Base-by-base conservation (phyloP, 2,113 vertebrate genomes). In the Pogonocichla stellata region DNA sequence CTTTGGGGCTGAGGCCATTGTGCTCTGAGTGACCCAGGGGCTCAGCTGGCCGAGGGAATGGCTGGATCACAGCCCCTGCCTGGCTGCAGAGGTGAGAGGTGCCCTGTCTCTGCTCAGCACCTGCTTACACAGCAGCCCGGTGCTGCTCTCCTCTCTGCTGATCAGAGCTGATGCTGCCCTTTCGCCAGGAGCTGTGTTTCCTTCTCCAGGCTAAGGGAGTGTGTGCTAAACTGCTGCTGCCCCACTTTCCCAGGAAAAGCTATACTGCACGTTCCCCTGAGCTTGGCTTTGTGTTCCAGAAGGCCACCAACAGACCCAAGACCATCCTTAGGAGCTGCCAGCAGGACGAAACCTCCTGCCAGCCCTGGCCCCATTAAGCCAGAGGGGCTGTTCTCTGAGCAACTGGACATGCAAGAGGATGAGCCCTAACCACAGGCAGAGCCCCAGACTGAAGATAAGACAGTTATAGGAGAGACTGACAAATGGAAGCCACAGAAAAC, bases 151-250 rank as follows among this genome's bases (percentile, higher is more conserved):
- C 56, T 51, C 0, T 36, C 40, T n/a, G 65, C 38, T 38, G 5
- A 34, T 24, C 88, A 43, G 58, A 90, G 60, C 50, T 0, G 0
- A 16, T 11, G 51, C 43, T 73, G 91, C 54, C 75, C 75, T 28
- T 71, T 22, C 0, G 1, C 47, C 50, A 0, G 0, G 19, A 86
- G 69, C 77, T 66, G 43, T 6, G 1, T 29, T 62, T 73, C 75
- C 60, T 70, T 43, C 65, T 66, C 47, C 67, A 53, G 64, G 50
- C 1, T 22, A 36, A 75, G 29, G n/a, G 19, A 57, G 5, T 1
- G 3, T 13, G 64, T 1, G 1, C 56, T 58, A 14, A 78, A 69
- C 58, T 72, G 60, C 71, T 14, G 19, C 83, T 69, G 42, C 7
- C 14, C 14, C 33, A 10, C 31, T 28, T 19, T 3, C 12, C 38